A percentile compares a stretch with the other conserved stretches of the same genome.
Conservation (phyloP, 2,888 invertebrate species). For the Byasa hedistus region DNA sequence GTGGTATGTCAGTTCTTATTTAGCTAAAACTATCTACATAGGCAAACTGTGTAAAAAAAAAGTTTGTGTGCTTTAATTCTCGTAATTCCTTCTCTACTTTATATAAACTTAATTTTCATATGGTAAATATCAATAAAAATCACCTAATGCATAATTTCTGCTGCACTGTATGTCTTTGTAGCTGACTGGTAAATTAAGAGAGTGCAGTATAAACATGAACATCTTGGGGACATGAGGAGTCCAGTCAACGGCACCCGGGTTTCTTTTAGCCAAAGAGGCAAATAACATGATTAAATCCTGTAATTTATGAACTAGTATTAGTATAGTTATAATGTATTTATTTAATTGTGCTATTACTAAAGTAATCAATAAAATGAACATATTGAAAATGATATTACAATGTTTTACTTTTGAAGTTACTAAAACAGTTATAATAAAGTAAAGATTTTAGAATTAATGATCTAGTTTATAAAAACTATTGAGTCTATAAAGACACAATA, state of each 20-base stretch:
- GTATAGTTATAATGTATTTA: neutral
- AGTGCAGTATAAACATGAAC: constrained; percentile 85
- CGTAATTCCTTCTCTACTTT: neutral
- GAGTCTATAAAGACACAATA: no score
- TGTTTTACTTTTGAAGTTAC: no score
- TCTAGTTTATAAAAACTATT: no score
- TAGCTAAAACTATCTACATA: neutral
- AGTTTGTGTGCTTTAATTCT: neutral
- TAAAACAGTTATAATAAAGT: no score
- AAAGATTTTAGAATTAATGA: no score
- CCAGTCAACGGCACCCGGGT: constrained; percentile 93
- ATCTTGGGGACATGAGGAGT: constrained; percentile 88
- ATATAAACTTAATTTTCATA: neutral
- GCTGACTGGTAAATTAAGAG: constrained; percentile 88
- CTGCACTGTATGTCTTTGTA: constrained; percentile 83
- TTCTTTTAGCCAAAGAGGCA: constrained; percentile 84
- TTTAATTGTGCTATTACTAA: neutral
- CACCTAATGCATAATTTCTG: constrained; percentile 77
- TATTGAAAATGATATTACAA: no score
- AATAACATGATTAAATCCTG: constrained; percentile 87
- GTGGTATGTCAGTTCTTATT: neutral
- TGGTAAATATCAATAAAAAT: constrained; percentile 31
- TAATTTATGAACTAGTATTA: constrained; percentile 35
- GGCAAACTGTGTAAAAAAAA: neutral
- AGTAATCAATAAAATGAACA: no score